Percentiles rank a stretch among this genome's conserved stretches.
phyloP scores from a whole-genome alignment of 2,888 invertebrate species.

The Chymomyza amoena region DNA sequence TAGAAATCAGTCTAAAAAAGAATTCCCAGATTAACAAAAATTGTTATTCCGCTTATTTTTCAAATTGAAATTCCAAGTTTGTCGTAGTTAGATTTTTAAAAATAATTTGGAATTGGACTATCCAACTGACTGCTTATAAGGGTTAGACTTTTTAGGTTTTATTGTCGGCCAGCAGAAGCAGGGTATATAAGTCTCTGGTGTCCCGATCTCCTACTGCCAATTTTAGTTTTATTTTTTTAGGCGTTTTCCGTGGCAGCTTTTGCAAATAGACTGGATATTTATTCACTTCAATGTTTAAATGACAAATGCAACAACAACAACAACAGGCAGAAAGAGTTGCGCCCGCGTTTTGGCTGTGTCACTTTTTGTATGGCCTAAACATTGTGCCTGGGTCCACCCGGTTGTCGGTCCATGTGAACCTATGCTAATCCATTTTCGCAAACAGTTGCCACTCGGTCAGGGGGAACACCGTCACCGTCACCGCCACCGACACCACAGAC shows the following conservation, averaged over 20 bases:
- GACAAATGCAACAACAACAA: constrained; percentile 8
- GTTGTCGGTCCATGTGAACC: constrained; percentile 67
- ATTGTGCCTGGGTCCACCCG: constrained; percentile 8
- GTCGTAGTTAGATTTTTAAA: too few relatives aligned
- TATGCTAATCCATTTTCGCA: constrained; percentile 70
- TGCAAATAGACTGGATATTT: constrained; percentile 59
- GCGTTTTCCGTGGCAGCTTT: constrained; percentile 56
- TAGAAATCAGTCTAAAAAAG: too few relatives aligned
- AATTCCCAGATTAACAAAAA: too few relatives aligned
- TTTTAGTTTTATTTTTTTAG: background rate
- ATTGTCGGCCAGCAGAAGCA: background rate
- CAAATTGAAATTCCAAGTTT: too few relatives aligned
- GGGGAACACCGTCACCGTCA: background rate
- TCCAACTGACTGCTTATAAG: too few relatives aligned
- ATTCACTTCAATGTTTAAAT: constrained; percentile 47
- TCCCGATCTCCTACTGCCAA: background rate
- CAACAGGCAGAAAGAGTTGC: background rate
- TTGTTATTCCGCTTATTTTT: too few relatives aligned
- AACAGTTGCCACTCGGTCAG: constrained; percentile 30
- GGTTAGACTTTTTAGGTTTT: too few relatives aligned
- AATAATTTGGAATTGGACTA: too few relatives aligned
- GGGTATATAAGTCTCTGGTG: background rate
- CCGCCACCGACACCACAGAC: constrained; percentile 16
- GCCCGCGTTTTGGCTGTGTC: constrained; percentile 31
- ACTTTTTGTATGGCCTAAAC: constrained; percentile 70